These are phyloP conservation scores for Carcinoscorpius rotundicauda DNA, from an alignment of 1,140 invertebrate genomes.

Conservation along the genomic window DNA sequence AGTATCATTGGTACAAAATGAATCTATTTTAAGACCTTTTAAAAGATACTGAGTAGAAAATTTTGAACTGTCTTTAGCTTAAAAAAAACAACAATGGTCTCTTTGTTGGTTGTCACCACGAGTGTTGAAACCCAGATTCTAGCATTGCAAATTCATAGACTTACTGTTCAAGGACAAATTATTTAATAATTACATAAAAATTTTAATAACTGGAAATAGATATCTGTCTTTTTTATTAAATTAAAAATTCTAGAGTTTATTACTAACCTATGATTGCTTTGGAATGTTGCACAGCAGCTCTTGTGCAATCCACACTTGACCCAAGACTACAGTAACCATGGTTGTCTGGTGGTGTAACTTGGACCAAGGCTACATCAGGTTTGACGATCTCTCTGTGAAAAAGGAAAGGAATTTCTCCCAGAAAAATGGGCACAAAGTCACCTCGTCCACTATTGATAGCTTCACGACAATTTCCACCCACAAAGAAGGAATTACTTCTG, in stretches of 20 bases:
- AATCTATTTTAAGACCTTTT: too few relatives aligned
- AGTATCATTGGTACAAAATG: too few relatives aligned
- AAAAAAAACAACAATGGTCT: too few relatives aligned
- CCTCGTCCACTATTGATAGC: slow-evolving; percentile 74
- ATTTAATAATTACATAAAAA: too few relatives aligned
- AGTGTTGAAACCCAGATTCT: too few relatives aligned
- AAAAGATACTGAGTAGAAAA: too few relatives aligned
- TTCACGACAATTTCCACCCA: slow-evolving; percentile 75
- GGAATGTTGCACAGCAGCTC: slow-evolving; percentile 68
- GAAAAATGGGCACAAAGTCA: slow-evolving; percentile 79
- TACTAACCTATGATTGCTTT: slow-evolving; percentile 71
- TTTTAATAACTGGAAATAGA: too few relatives aligned
- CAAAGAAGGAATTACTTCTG: slow-evolving; percentile 77
- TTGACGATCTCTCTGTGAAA: slow-evolving; percentile 70
- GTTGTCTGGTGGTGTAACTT: slow-evolving; percentile 73
- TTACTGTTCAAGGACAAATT: too few relatives aligned
- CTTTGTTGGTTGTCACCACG: too few relatives aligned
- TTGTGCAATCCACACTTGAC: slow-evolving; percentile 79
- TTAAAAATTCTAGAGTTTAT: not conserved
- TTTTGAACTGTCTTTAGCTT: too few relatives aligned
- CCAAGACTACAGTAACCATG: slow-evolving; percentile 86
- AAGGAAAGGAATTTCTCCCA: slow-evolving; percentile 78
- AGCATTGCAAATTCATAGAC: too few relatives aligned
- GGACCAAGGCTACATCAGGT: slow-evolving; percentile 74
- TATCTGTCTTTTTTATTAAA: not conserved